Conservation (phyloP, 2,113 vertebrate genomes). For the Nannospalax galili region DNA sequence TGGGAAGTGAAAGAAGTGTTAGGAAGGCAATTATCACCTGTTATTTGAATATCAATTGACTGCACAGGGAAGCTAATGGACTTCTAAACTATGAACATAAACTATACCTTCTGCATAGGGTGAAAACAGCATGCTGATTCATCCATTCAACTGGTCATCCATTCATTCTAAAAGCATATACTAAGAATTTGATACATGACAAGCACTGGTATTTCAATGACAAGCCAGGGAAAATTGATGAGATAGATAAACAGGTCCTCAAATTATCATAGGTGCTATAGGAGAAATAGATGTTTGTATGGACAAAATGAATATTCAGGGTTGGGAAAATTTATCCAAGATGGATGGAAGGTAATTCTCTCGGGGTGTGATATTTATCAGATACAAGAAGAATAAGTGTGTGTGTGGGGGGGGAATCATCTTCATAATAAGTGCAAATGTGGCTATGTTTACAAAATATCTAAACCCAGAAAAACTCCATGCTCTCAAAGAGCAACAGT, state of each 20-base stretch:
- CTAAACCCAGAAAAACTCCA: neutral
- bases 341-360: neutral
- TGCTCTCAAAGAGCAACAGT: neutral
- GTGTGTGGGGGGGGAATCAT: neutral
- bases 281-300: neutral
- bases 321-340: neutral
- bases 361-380: neutral
- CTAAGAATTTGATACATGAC: neutral
- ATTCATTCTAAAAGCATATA: conserved; percentile 16
- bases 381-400: neutral
- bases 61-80: neutral
- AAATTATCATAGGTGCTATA: neutral
- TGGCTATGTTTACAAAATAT: neutral
- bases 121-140: neutral
- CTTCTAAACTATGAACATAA: conserved; percentile 53
- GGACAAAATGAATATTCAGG: neutral
- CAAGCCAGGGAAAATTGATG: neutral
- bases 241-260: neutral
- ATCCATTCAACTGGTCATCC: neutral
- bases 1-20: conserved; percentile 52
- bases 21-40: conserved; percentile 75
- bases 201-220: conserved; percentile 3
- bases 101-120: conserved; percentile 5
- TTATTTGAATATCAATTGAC: conserved; percentile 65
- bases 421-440: neutral